Base-by-base conservation (phyloP, 2,797 vertebrate genomes). In the Phaenicophaeus curvirostris region DNA sequence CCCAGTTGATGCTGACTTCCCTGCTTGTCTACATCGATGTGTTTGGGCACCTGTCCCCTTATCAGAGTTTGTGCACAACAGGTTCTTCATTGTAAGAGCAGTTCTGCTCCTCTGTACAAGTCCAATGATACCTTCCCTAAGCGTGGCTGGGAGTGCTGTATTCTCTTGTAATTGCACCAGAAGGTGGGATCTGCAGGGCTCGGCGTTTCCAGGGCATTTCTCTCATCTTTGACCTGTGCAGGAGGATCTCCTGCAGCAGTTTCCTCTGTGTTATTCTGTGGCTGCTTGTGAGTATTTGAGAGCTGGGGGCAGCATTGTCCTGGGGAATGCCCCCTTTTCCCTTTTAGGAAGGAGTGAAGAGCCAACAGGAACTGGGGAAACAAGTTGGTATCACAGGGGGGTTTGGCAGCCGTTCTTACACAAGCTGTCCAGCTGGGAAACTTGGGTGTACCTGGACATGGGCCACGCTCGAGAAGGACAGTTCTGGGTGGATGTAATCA, bases 111-210 rank as follows among this genome's bases (percentile, higher is more conserved):
- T 87, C 54, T 50, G 10, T 41, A 16, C 24, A 5, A 37, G 73
- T 33, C 33, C 0, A 2, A 10, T 73, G 18, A 31, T 23, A 31
- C 33, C 62, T 89, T 85, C 19, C 48, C 4, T 1, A 13, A 21
- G 66, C 53, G 86, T 88, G 50, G 5, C 73, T 85, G 44, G 48
- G 57, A 31, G 13, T 51, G 23, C 53, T 84, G 48, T 61, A 6
- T 58, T 65, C 54, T 62, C 42, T 46, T 74, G 51, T 68, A 30
- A 73, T 14, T 25, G 77, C 86, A 48, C 69, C 83, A 77, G 72
- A 87, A 92, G 75, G 37, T 90, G 58, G 62, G 73, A 83, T 39
- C 54, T 78, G 73, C 69, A 74, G 44, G 62, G 62, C 37, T 88
- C 17, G 61, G 53, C 39, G 3, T 87, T 85, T 71, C 16, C 27